Evolutionary conservation across 1,140 invertebrate species (phyloP).

Genomic region (Papilio polyxenes): DNA sequence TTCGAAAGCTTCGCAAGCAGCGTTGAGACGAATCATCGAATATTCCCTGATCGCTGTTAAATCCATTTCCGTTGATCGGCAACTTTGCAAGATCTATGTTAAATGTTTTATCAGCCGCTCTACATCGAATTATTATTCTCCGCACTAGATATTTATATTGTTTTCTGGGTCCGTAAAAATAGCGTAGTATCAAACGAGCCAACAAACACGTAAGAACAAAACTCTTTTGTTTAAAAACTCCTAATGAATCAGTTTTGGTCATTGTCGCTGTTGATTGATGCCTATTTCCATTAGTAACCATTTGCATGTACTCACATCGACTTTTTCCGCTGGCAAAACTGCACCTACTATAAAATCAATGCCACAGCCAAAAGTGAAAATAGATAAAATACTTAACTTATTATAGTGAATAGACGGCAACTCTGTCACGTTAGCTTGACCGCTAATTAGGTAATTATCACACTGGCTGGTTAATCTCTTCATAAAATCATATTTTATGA

Average conservation of each 20-base stretch:
- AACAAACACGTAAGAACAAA: not conserved
- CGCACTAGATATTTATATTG: not conserved
- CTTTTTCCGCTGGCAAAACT: no score
- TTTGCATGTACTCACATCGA: no score
- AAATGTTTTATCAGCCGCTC: conserved; percentile 9
- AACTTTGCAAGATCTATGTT: conserved; percentile 6
- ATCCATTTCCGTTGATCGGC: conserved; percentile 28
- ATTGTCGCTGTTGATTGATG: no score
- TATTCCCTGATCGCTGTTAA: conserved; percentile 22
- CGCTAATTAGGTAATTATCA: conserved; percentile 14
- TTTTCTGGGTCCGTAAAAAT: not conserved
- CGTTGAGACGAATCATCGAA: conserved; percentile 5
- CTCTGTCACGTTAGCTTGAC: not conserved
- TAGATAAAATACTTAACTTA: not conserved
- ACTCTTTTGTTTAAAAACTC: no score
- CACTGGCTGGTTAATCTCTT: not conserved
- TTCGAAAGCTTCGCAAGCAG: conserved; percentile 1
- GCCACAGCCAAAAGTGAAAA: no score
- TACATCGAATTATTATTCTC: not conserved
- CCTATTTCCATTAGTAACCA: no score
- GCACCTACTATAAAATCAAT: no score
- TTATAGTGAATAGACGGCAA: not conserved
- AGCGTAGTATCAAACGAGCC: not conserved
- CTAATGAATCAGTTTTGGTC: no score
- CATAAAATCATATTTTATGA: conserved; percentile 27